Conservation (phyloP, 2,888 invertebrate genomes). For the Papilio elwesi region DNA sequence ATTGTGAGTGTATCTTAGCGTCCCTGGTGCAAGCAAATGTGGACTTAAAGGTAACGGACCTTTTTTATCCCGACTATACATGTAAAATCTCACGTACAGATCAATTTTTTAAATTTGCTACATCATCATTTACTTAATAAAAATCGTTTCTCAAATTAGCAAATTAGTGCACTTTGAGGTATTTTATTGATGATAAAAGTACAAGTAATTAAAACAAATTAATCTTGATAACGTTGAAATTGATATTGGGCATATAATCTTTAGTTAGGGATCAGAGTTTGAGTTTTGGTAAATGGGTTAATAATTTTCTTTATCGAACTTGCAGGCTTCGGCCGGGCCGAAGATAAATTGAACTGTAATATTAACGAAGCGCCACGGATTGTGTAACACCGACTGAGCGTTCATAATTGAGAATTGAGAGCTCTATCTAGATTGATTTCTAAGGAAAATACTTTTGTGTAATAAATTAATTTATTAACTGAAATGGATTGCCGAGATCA, state of each 20-base stretch:
- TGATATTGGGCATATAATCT: conserved; percentile 10
- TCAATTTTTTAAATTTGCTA: too few relatives aligned
- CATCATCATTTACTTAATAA: too few relatives aligned
- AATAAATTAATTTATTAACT: neutral
- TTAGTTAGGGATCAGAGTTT: conserved; percentile 16
- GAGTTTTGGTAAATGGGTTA: conserved; percentile 17
- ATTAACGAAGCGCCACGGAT: conserved; percentile 2
- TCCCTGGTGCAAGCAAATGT: too few relatives aligned
- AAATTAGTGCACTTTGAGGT: too few relatives aligned
- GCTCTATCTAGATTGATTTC: neutral
- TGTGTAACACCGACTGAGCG: neutral
- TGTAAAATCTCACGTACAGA: too few relatives aligned
- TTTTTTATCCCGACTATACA: too few relatives aligned
- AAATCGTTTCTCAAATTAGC: too few relatives aligned
- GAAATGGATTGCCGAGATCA: neutral
- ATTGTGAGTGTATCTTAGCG: too few relatives aligned
- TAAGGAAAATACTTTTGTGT: neutral
- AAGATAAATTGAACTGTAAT: conserved; percentile 19
- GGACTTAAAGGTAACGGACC: too few relatives aligned
- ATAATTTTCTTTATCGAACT: conserved; percentile 16
- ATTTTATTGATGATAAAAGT: neutral
- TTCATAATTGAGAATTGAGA: neutral
- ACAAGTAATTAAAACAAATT: neutral
- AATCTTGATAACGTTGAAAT: conserved; percentile 6
- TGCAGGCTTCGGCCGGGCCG: conserved; percentile 10